These are phyloP conservation scores for Pherbina coryleti DNA, from an alignment of 2,888 invertebrate genomes.

Conservation along the genomic window DNA sequence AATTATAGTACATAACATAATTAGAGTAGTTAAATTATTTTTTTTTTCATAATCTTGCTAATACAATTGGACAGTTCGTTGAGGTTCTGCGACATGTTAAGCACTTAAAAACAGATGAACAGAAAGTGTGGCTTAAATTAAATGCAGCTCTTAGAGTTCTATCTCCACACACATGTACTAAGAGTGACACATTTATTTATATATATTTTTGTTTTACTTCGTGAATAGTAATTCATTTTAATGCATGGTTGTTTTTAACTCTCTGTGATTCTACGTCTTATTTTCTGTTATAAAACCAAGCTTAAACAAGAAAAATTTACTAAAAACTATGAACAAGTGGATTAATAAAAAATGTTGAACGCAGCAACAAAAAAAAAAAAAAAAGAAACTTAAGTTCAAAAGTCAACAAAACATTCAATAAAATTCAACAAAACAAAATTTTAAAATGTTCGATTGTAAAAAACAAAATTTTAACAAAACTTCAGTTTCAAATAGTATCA, in stretches of 20 bases:
- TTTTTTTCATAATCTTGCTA: conserved; percentile 14
- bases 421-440: too few species aligned
- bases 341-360: neutral
- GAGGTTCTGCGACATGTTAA: conserved; percentile 6
- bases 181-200: too few species aligned
- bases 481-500: too few species aligned
- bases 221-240: too few species aligned
- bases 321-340: neutral
- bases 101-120: neutral
- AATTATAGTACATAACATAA: conserved; percentile 8
- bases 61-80: conserved; percentile 32
- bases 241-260: too few species aligned
- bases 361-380: neutral
- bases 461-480: neutral
- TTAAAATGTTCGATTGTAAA: neutral
- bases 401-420: neutral
- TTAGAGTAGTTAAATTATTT: neutral
- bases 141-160: neutral
- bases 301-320: neutral
- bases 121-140: conserved; percentile 6
- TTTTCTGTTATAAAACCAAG: neutral
- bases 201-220: too few species aligned
- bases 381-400: neutral
- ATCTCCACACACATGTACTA: neutral
- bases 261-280: too few species aligned